Evolutionary conservation across 1,140 invertebrate genomes (phyloP), one percentile per base, ranked within the genome.

Genomic region (Drosophila mayri): DNA sequence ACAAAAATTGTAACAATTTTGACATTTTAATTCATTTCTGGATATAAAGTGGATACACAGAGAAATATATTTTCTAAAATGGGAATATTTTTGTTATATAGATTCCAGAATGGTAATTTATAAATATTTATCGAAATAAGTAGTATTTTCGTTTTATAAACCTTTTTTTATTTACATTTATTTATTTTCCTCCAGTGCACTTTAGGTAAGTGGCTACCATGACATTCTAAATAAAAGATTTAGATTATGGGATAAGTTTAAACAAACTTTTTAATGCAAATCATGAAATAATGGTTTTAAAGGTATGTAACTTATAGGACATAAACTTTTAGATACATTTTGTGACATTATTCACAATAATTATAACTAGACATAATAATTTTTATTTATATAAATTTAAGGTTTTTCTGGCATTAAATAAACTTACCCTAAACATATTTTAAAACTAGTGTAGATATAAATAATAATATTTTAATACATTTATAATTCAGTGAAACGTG

Each of bases 11-110:
- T 79, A 52, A 62, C 40, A 63, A 68, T 78, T 76, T 77, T 76
- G 67, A 83, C 68, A 66, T 87, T 88, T 83, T 83, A 79, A 87
- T 87, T 82, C 46, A 58, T 47, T 57, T 55, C 25, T 43, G 25
- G 8, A 28, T 70, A 62, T n/a, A 47, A 70, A 47, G 18, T 0
- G 14, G 12, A 20, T 46, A 37, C 32, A 54, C 50, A 54, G 18
- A 22, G 22, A 54, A 54, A 10, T 52, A 12, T 0, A 3, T 35
- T 4, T 32, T 52, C 0, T 0, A 14, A 52, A 35, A 4, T 32
- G 0, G 1, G 1, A 6, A 20, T 32, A 8, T 52, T 20, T 9
- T 7, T 8, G 20, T 8, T 8, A 6, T 12, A 11, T 18, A 32
- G 11, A 32, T 6, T 7, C 0, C 0, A 22, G 2, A 22, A 22